These are phyloP conservation scores for Dioctria linearis DNA, from an alignment of 2,888 invertebrate genomes.

Conservation along the genomic window DNA sequence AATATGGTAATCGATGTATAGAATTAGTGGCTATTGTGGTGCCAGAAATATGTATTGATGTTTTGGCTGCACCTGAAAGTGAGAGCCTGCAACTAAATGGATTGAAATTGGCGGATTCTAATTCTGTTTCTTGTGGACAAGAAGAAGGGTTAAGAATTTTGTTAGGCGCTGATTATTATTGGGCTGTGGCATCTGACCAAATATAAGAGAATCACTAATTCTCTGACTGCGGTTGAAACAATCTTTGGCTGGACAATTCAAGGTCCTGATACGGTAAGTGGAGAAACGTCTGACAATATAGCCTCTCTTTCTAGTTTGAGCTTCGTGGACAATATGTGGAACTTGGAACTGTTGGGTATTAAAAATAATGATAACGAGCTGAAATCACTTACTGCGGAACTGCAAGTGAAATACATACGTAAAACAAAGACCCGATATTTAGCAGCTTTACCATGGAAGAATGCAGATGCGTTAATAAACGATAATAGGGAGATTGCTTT, in stretches of 20 bases:
- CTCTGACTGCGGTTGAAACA: background rate
- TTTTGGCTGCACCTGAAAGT: background rate
- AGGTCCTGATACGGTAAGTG: background rate
- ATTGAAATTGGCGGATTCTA: slow-evolving; percentile 13
- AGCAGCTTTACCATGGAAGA: slow-evolving; percentile 1
- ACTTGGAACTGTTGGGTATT: background rate
- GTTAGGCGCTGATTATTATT: slow-evolving; percentile 4
- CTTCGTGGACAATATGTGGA: slow-evolving; percentile 4
- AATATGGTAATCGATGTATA: background rate
- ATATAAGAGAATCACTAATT: slow-evolving; percentile 3
- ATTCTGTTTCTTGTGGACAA: background rate
- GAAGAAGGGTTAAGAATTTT: background rate
- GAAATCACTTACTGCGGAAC: background rate
- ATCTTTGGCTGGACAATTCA: background rate
- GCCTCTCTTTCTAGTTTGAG: background rate
- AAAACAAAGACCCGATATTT: background rate
- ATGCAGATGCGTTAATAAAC: background rate
- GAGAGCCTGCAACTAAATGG: slow-evolving; percentile 3
- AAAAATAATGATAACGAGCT: slow-evolving; percentile 8
- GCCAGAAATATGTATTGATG: slow-evolving; percentile 9
- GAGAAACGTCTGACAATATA: background rate
- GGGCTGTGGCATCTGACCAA: slow-evolving; percentile 13
- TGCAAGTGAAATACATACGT: background rate
- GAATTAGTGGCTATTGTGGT: background rate
- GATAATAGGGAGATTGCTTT: slow-evolving; percentile 4